Base-by-base conservation (phyloP, 2,113 vertebrate species). In the mouse (Mus musculus) region DNA sequence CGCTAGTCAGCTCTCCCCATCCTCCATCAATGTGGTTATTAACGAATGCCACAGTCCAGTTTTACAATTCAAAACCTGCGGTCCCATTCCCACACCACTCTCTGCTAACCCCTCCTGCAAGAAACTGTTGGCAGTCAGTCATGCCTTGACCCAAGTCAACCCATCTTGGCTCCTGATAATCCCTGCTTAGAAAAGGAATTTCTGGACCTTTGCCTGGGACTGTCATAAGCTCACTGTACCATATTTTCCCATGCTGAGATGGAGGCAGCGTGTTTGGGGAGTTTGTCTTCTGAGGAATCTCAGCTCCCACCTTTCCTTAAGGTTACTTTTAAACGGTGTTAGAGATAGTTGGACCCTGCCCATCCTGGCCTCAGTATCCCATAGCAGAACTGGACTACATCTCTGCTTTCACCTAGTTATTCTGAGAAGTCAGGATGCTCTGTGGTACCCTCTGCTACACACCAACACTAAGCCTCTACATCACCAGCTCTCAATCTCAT, bases 131-230 rank as follows among this genome's bases (percentile, higher is more conserved):
- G 82, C 85, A 84, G 67, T 88, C 75, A 89, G 92, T 88, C 88
- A 95, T 88, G 96, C 72, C 73, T 90, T 97, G 96, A 96, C 96
- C 95, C 93, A 95, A 92, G 33, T 75, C 87, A 96, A 97, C 81
- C 91, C 75, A 61, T 96, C 72, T 89, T 95, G 89, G 89, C 82
- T 96, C 82, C 92, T 89, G 87, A 69, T 97, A 97, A 98, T 96
- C 96, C 92, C 94, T 95, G 49, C 95, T 98, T 97, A 97, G 91
- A 72, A 95, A 96, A 97, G 92, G 94, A 97, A 97, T 93, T 97
- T 97, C 90, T 96, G 97, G 96, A 97, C 96, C 96, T 95, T 97
- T 97, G 95, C 94, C 95, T 96, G 33, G 89, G 94, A 90, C 92
- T 96, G 92, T 90, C 96, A 96, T 78, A 97, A 97, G 46, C 89